A percentile compares a stretch with the other conserved stretches of the same genome.
These are phyloP conservation scores for Toxotes jaculatrix DNA, from an alignment of 2,113 vertebrate genomes.

Conservation along the genomic window DNA sequence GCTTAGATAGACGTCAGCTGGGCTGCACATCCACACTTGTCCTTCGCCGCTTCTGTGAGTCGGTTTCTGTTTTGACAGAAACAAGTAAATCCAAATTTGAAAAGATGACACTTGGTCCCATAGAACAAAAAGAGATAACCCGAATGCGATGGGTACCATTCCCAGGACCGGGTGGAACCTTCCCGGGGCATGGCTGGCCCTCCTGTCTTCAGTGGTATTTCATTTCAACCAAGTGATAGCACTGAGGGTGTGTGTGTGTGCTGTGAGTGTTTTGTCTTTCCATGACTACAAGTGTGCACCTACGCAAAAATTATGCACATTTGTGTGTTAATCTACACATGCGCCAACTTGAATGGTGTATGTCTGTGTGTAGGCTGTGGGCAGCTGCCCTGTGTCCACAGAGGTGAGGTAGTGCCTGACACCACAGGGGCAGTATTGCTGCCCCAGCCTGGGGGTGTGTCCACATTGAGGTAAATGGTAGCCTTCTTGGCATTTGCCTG, in stretches of 20 bases:
- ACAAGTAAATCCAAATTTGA: conserved; percentile 64
- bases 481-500: conserved; percentile 80
- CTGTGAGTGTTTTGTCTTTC: conserved; percentile 62
- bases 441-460: conserved; percentile 83
- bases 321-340: conserved; percentile 53
- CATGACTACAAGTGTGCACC: conserved; percentile 59
- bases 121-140: conserved; percentile 66
- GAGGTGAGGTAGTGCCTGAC: conserved; percentile 88
- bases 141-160: conserved; percentile 65
- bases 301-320: conserved; percentile 44
- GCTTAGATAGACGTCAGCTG: conserved; percentile 38
- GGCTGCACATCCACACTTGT: conserved; percentile 54
- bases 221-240: conserved; percentile 77
- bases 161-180: conserved; percentile 52
- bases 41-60: conserved; percentile 49
- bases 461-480: conserved; percentile 86
- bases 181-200: conserved; percentile 77
- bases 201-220: conserved; percentile 86
- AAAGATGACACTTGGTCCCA: conserved; percentile 83
- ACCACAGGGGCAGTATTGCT: conserved; percentile 81
- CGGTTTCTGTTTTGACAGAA: conserved; percentile 62
- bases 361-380: conserved; percentile 78
- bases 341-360: conserved; percentile 54
- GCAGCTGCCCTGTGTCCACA: conserved; percentile 85
- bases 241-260: conserved; percentile 60